These are phyloP conservation scores for Nymphicus hollandicus DNA, from an alignment of 2,113 vertebrate genomes.

Conservation along the genomic window DNA sequence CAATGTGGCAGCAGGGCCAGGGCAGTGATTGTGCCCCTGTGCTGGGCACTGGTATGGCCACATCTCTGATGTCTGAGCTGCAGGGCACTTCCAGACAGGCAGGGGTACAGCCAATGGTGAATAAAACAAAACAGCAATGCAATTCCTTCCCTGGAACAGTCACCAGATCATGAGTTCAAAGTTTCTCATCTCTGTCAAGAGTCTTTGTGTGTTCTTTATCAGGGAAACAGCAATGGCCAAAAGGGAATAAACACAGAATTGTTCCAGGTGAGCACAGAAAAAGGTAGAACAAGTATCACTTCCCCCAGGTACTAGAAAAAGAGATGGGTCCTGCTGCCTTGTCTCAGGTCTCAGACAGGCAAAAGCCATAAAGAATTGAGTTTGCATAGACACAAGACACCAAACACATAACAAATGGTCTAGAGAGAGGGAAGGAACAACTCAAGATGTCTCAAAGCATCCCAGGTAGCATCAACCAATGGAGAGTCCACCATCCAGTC, in stretches of 20 bases:
- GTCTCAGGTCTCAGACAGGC: not conserved
- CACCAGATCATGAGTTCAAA: not conserved
- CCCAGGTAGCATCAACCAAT: not conserved
- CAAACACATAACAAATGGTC: not conserved
- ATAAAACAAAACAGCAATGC: not conserved
- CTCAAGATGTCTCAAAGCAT: not conserved
- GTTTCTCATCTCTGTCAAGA: not conserved
- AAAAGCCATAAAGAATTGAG: not conserved
- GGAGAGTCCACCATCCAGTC: not conserved
- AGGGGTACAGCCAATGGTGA: not conserved
- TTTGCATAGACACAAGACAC: not conserved
- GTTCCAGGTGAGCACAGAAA: not conserved
- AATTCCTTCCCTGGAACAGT: not conserved
- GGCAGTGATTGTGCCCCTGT: not conserved
- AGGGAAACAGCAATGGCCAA: not conserved
- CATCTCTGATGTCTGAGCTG: not conserved
- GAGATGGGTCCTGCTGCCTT: not conserved
- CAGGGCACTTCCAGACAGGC: accelerated
- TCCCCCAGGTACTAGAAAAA: not conserved
- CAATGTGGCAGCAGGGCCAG: not conserved
- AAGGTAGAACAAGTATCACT: not conserved
- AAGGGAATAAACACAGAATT: not conserved
- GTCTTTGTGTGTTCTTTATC: not conserved
- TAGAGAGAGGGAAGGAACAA: not conserved
- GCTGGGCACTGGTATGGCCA: not conserved